Conservation (phyloP, 2,888 invertebrate species). For the Xestobium rufovillosum region DNA sequence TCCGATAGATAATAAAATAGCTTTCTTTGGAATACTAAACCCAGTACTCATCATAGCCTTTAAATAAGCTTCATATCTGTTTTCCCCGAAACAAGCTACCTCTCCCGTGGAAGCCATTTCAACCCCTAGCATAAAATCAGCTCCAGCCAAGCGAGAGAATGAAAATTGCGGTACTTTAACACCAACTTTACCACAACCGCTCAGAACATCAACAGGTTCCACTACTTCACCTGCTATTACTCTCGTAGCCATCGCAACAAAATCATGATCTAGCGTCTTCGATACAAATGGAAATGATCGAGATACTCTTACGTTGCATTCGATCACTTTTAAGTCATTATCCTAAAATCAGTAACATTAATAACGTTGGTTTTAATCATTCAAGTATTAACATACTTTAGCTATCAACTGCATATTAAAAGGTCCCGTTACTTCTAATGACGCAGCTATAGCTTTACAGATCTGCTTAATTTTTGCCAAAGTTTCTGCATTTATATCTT, state of each 20-base stretch:
- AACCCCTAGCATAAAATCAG: conserved; percentile 96
- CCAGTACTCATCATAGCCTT: conserved; percentile 98
- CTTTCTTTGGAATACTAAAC: conserved; percentile 88
- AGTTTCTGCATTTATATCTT: conserved; percentile 90
- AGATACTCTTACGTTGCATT: conserved; percentile 97
- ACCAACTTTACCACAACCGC: conserved; percentile 84
- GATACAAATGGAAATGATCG: conserved; percentile 99
- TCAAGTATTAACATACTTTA: conserved; percentile 61
- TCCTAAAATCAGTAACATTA: conserved; percentile 52
- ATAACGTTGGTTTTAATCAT: no score
- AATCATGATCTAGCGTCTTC: conserved; percentile 94
- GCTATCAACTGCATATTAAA: conserved; percentile 99
- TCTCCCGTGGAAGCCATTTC: conserved; percentile 99
- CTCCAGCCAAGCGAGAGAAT: conserved; percentile 92
- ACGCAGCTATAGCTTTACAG: conserved; percentile 77
- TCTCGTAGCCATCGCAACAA: conserved; percentile 93
- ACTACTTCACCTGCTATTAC: conserved; percentile 84
- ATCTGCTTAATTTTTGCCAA: conserved; percentile 85
- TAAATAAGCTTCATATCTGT: conserved; percentile 94
- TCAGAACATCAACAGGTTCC: conserved; percentile 74
- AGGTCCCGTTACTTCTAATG: conserved; percentile 90
- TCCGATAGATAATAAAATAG: conserved; percentile 92
- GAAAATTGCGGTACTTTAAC: conserved; percentile 99
- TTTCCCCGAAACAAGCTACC: conserved; percentile 99
- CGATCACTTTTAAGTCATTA: conserved; percentile 93